phyloP scores from a whole-genome alignment of 2,113 vertebrate species.

The Emydocephalus ijimae region DNA sequence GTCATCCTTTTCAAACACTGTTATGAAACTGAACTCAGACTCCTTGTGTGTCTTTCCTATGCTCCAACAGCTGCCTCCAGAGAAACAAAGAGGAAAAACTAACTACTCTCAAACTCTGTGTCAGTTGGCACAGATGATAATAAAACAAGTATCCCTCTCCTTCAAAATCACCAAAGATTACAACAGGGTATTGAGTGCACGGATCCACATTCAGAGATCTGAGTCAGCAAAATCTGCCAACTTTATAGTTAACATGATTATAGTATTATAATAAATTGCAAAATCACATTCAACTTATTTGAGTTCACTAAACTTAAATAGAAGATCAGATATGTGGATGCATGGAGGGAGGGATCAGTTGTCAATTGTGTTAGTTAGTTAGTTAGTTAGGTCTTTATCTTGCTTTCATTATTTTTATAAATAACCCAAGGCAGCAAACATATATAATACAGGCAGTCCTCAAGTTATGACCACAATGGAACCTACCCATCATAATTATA shows the following conservation, averaged over 20 bases:
- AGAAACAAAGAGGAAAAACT: background rate
- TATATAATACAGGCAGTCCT: background rate
- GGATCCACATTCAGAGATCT: background rate
- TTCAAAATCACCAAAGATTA: background rate
- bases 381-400: background rate
- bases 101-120: background rate
- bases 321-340: background rate
- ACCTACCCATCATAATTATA: background rate
- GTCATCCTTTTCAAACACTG: background rate
- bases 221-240: background rate
- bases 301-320: background rate
- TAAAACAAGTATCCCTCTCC: background rate
- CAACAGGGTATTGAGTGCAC: background rate
- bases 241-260: background rate
- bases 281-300: background rate
- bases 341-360: background rate
- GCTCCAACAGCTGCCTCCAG: background rate
- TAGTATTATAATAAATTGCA: background rate
- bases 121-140: background rate
- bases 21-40: background rate
- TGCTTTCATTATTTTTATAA: background rate
- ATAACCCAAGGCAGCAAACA: background rate
- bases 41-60: background rate
- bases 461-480: background rate
- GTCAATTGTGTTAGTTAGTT: background rate